These are phyloP conservation scores for Rhadina sibilatrix DNA, from an alignment of 2,113 vertebrate genomes.

Conservation along the genomic window DNA sequence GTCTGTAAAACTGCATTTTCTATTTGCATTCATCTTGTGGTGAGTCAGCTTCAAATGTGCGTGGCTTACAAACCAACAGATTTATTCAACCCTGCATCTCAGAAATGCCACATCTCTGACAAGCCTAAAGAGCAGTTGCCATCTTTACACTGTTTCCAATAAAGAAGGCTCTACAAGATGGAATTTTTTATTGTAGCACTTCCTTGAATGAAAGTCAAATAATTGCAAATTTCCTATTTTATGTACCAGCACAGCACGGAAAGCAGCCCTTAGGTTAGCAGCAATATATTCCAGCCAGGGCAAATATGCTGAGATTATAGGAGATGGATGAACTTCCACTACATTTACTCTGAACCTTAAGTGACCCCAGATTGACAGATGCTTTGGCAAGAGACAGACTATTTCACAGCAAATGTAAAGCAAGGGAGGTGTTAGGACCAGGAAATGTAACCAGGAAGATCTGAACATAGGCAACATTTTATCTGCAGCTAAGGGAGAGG, in stretches of 20 bases:
- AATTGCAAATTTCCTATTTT: not conserved
- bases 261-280: not conserved
- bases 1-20: conserved; percentile 38
- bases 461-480: not conserved
- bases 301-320: not conserved
- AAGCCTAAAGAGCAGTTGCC: not conserved
- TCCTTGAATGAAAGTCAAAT: not conserved
- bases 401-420: not conserved
- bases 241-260: not conserved
- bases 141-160: not conserved
- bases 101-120: not conserved
- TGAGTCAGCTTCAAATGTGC: conserved; percentile 54
- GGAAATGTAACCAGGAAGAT: not conserved
- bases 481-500: not conserved
- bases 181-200: not conserved
- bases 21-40: conserved; percentile 25
- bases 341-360: conserved; percentile 11
- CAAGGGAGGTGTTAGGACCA: not conserved
- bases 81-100: not conserved
- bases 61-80: conserved; percentile 36
- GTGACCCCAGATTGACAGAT: not conserved
- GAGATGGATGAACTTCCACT: not conserved
- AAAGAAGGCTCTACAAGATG: not conserved
- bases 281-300: not conserved
- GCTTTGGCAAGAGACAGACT: not conserved